Conservation (phyloP, 1,140 invertebrate species). For the Drosophila burlai region DNA sequence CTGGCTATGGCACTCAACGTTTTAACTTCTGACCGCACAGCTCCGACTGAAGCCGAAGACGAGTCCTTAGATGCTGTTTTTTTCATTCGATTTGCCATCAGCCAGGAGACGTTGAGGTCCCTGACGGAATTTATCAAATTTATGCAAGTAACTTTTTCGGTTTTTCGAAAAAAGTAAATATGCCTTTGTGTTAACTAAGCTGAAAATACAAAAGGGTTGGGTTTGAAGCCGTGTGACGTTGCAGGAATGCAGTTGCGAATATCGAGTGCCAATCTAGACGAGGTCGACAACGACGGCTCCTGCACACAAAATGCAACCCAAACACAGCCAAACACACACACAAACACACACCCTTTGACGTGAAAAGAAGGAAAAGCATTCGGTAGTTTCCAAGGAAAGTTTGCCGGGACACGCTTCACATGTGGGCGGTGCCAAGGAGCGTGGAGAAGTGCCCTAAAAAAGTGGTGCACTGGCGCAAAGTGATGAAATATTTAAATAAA, state of each 20-base stretch:
- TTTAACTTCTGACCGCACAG: slow-evolving; percentile 63
- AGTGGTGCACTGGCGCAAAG: background rate
- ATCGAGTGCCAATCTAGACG: slow-evolving; percentile 71
- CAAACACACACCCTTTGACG: slow-evolving; percentile 6
- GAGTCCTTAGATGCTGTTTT: slow-evolving; percentile 44
- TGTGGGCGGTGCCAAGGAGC: background rate
- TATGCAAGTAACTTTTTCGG: slow-evolving; percentile 67
- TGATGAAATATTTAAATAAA: background rate
- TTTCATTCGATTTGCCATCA: slow-evolving; percentile 75
- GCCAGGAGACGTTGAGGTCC: slow-evolving; percentile 37
- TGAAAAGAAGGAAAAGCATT: slow-evolving; percentile 47
- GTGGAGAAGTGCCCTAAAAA: background rate
- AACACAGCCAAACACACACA: slow-evolving; percentile 4
- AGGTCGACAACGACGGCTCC: slow-evolving; percentile 46
- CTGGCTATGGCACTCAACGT: slow-evolving; percentile 48
- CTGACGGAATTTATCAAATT: slow-evolving; percentile 73
- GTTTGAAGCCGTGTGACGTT: slow-evolving; percentile 49
- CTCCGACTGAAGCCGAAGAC: slow-evolving; percentile 9
- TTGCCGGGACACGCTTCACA: slow-evolving; percentile 25
- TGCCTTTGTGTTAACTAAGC: slow-evolving; percentile 82
- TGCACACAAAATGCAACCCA: slow-evolving; percentile 47
- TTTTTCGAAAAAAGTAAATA: slow-evolving; percentile 59
- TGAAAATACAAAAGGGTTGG: slow-evolving; percentile 55
- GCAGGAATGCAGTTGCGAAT: slow-evolving; percentile 64
- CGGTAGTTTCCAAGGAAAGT: slow-evolving; percentile 37